Evolutionary conservation across 2,888 invertebrate species (phyloP), one percentile per base, ranked within the genome.

Genomic region (Baccha elongata): DNA sequence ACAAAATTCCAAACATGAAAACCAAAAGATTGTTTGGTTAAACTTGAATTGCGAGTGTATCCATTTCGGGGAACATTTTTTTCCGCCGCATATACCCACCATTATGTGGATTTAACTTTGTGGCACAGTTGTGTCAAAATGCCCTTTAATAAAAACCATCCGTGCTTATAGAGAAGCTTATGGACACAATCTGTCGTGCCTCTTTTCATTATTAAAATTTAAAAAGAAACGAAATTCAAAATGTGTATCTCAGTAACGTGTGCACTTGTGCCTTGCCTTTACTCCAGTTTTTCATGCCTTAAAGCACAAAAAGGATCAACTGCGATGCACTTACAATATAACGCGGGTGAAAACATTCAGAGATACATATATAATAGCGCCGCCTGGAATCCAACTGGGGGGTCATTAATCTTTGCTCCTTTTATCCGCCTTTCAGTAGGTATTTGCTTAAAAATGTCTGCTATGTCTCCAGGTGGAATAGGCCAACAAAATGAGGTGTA

Each of bases 371-470:
- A 83, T 73, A 83, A 78, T 83, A 83, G 83, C 83, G 76, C 72
- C 83, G 78, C 68, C 68, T 78, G 78, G 42, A 68, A 78, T 64
- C 64, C 72, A 78, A 78, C 76, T 62, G 64, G 68, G 83, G n/a
- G 83, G 83, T 83, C 83, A 83, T 83, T 83, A 83, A 83, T 83
- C 83, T 83, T 83, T 83, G 83, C 83, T 83, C 83, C 78, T 78
- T 83, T 83, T 83, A 83, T 83, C 78, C 67, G 64, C 72, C 72
- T 78, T 78, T 83, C 83, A 68, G 72, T 83, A 35, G 52, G 55
- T 55, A 76, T 68, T 62, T 53, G 17, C 17, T 52, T 3, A 10
- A 50, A 60, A 76, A 78, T 68, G 78, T 55, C 64, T 78, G 76
- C 55, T 64, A 78, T 73, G 68, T 72, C 78, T 78, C 78, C 83